Base-by-base conservation (phyloP, 2,888 invertebrate genomes). In the Danaus chrysippus region DNA sequence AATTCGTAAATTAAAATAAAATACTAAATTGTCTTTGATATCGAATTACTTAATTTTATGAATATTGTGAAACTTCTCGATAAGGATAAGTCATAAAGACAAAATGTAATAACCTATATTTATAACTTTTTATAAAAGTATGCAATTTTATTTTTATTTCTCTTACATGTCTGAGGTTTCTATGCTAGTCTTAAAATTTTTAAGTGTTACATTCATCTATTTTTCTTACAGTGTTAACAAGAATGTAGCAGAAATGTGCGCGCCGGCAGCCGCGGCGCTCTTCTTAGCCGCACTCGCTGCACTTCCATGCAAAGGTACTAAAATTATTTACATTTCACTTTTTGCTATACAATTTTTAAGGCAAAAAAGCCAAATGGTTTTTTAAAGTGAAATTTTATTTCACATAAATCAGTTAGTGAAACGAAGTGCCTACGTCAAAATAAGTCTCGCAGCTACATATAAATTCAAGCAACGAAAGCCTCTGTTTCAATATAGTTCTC, bases 241-340 rank as follows among this genome's bases (percentile, higher is more conserved):
- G 72, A 79, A 90, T 88, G 90, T 90, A 88, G 84, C 43, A 76
- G 73, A 70, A 69, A 91, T 91, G 90, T 78, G 83, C 54, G 83
- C 84, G 84, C 86, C 87, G 83, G 86, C 88, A 72, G 75, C 90
- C 61, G 84, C 87, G 83, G 88, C 87, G 81, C 79, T 91, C 15
- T 67, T 91, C 68, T 76, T 91, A 59, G 90, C 89, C 73, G 88
- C 86, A 61, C 83, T 91, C 8, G 78, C 89, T 68, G 86, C 89
- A 11, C 70, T 90, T 59, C 90, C 90, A 42, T 86, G 83, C 68
- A 75, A 82, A 83, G 90, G 90, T 89, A 72, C 72, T 3, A 8
- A 17, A 42, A 42, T 43, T 8, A 44, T 44, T 57, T 52, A 12
- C 49, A 34, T 54, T 34, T 34, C 3, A 34, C 3, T 34, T 6